phyloP scores from a whole-genome alignment of 1,140 invertebrate genomes.

The Colletes gigas region DNA sequence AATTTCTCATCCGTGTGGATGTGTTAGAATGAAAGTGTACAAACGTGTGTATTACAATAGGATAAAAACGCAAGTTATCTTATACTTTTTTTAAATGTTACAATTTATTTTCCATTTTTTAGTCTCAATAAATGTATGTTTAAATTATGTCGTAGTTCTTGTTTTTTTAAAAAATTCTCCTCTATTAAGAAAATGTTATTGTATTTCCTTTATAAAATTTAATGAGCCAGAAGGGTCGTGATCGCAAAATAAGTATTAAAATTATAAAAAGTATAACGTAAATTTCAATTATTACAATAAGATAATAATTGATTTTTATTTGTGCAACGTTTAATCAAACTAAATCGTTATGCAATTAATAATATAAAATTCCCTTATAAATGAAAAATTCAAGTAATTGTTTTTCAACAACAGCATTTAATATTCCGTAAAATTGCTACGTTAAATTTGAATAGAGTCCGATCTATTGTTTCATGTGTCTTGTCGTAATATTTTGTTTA shows the following conservation, averaged over 20 bases:
- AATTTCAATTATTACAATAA: neutral
- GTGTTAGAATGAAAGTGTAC: conserved; percentile 63
- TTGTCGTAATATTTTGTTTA: no score
- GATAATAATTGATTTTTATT: no score
- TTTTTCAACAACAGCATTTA: neutral
- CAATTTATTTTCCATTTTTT: conserved; percentile 70
- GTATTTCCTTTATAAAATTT: neutral
- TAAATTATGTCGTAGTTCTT: conserved; percentile 47
- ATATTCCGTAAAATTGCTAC: no score
- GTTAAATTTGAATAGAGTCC: no score
- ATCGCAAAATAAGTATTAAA: neutral
- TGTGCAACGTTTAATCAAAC: no score
- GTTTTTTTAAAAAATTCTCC: neutral
- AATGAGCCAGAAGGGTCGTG: no score
- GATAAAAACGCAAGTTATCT: conserved; percentile 29
- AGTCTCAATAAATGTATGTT: conserved; percentile 70
- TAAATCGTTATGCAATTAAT: no score
- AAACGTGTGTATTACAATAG: conserved; percentile 61
- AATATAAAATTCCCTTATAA: neutral
- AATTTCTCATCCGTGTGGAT: conserved; percentile 33
- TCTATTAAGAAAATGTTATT: neutral
- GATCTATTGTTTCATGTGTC: no score
- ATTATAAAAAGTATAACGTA: neutral
- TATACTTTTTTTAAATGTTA: conserved; percentile 67
- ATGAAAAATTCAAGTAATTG: neutral